Conservation (phyloP, 1,140 invertebrate species). For the Acromyrmex echinatior region DNA sequence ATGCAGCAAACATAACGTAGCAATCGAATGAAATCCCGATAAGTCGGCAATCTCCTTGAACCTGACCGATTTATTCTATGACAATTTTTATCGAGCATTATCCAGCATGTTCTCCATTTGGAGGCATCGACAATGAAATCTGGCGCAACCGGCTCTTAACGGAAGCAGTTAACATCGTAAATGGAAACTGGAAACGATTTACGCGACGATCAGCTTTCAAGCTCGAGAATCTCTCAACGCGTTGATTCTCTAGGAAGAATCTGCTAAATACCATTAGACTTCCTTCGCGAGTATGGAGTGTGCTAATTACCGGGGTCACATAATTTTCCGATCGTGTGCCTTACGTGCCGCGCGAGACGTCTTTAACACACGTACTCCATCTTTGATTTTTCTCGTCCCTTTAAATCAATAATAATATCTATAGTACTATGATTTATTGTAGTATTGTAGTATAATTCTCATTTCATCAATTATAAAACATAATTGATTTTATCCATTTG, state of each 20-base stretch:
- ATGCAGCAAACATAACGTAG: background rate
- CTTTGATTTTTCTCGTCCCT: background rate
- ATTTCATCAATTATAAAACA: background rate
- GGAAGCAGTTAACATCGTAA: slow-evolving; percentile 75
- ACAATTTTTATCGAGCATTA: slow-evolving; percentile 44
- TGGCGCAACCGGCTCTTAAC: slow-evolving; percentile 60
- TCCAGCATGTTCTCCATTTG: slow-evolving; percentile 40
- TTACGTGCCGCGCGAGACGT: background rate
- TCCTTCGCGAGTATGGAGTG: slow-evolving; percentile 20
- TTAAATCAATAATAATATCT: slow-evolving; percentile 19
- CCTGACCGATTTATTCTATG: slow-evolving; percentile 62
- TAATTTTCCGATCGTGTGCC: slow-evolving; percentile 3
- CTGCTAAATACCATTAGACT: slow-evolving; percentile 44
- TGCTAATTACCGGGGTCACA: slow-evolving; percentile 35
- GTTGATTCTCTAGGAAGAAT: slow-evolving; percentile 15
- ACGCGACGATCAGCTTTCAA: slow-evolving; percentile 44
- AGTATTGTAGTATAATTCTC: background rate
- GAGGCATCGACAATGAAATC: slow-evolving; percentile 65
- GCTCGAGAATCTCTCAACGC: slow-evolving; percentile 11
- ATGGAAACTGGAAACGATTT: slow-evolving; percentile 78
- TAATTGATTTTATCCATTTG: background rate
- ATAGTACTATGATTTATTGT: background rate
- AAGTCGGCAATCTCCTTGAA: slow-evolving; percentile 23
- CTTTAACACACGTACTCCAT: background rate
- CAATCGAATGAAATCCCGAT: background rate